These are phyloP conservation scores for Gadopsis marmoratus DNA, from an alignment of 2,797 vertebrate genomes.

Conservation along the genomic window DNA sequence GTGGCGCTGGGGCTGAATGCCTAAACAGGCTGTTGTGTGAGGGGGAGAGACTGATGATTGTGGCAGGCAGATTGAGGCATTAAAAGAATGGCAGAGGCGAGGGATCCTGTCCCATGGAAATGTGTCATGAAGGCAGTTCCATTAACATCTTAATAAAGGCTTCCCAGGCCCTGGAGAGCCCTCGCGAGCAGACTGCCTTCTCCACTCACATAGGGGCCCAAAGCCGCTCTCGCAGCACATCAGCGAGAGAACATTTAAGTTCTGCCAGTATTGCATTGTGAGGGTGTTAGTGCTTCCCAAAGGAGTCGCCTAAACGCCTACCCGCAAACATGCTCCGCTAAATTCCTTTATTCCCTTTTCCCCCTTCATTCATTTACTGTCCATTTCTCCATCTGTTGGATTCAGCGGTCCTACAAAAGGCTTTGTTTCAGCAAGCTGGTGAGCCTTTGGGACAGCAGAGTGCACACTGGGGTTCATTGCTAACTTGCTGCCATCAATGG, in stretches of 20 bases:
- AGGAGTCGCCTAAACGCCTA: slow-evolving; percentile 74
- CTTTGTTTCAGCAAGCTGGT: slow-evolving; percentile 84
- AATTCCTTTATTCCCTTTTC: slow-evolving; percentile 79
- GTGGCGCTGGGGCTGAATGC: slow-evolving; percentile 71
- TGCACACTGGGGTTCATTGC: slow-evolving; percentile 67
- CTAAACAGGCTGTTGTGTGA: slow-evolving; percentile 76
- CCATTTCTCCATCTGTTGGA: slow-evolving; percentile 85
- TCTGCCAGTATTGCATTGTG: slow-evolving; percentile 76
- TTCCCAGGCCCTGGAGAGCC: slow-evolving; percentile 79
- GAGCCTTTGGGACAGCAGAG: slow-evolving; percentile 63
- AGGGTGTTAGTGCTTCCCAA: slow-evolving; percentile 79
- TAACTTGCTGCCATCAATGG: slow-evolving; percentile 74
- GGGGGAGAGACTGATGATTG: slow-evolving; percentile 75
- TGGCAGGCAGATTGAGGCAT: slow-evolving; percentile 70
- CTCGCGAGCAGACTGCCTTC: slow-evolving; percentile 70
- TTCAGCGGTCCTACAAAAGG: slow-evolving; percentile 81
- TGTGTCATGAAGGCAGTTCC: slow-evolving; percentile 86
- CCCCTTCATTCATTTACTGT: slow-evolving; percentile 82
- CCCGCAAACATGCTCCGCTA: slow-evolving; percentile 78
- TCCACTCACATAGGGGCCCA: slow-evolving; percentile 62
- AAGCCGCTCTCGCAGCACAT: slow-evolving; percentile 67
- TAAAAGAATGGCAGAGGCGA: slow-evolving; percentile 75
- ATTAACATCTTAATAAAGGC: slow-evolving; percentile 89
- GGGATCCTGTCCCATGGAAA: slow-evolving; percentile 81
- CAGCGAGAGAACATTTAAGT: slow-evolving; percentile 73